Percentiles rank a stretch among this genome's conserved stretches.
Conservation (phyloP, 1,140 invertebrate genomes). For the Eueides isabella region DNA sequence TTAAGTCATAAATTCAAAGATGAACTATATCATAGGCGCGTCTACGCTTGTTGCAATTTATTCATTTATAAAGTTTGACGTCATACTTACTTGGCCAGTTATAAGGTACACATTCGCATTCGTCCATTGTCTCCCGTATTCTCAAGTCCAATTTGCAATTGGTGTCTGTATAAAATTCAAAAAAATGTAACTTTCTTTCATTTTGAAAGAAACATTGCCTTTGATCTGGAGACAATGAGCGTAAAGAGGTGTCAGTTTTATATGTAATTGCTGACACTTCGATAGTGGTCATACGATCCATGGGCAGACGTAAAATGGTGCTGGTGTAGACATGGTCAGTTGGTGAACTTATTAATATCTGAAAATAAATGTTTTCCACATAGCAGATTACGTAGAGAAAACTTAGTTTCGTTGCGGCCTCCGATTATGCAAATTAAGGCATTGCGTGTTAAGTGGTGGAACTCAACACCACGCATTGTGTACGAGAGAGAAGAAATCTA, state of each 20-base stretch:
- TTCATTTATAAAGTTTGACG: not conserved
- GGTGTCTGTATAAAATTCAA: constrained; percentile 67
- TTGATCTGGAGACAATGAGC: constrained; percentile 63
- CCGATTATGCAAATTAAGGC: no score
- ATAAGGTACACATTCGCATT: constrained; percentile 68
- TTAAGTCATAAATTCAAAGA: no score
- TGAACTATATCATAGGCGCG: no score
- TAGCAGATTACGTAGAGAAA: no score
- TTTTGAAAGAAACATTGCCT: constrained; percentile 84
- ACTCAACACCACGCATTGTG: no score
- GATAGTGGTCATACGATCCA: constrained; percentile 75
- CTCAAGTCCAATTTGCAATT: constrained; percentile 73
- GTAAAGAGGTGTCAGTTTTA: constrained; percentile 62
- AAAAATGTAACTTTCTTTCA: constrained; percentile 80
- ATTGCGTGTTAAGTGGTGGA: no score
- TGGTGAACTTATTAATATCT: constrained; percentile 73
- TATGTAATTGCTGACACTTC: constrained; percentile 70
- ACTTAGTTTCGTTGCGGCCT: no score
- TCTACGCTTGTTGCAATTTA: no score
- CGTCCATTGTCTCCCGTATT: constrained; percentile 53
- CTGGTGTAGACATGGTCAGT: constrained; percentile 68
- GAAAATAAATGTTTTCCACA: constrained; percentile 16
- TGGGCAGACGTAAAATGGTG: constrained; percentile 68
- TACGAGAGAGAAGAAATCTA: no score
- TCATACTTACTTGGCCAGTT: constrained; percentile 70